Evolutionary conservation across 2,888 invertebrate genomes (phyloP).

Genomic region (Ophion slaviceki): DNA sequence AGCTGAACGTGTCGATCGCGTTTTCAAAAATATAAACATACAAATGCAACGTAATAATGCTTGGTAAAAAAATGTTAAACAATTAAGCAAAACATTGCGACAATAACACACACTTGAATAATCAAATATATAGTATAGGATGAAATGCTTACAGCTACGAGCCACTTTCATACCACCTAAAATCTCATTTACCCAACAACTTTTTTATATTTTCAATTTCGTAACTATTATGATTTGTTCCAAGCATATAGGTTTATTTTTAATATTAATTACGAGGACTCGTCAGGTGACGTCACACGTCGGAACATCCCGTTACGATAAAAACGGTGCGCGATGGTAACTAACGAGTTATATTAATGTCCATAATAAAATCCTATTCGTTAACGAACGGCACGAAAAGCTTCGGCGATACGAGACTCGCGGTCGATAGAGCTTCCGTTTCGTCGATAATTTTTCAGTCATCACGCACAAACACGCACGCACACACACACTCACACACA

Average conservation of each 20-base stretch:
- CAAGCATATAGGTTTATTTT: constrained; percentile 34
- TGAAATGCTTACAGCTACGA: constrained; percentile 74
- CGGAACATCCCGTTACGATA: constrained; percentile 6
- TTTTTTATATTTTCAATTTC: constrained; percentile 73
- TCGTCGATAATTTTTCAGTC: constrained; percentile 35
- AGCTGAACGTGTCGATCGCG: constrained; percentile 79
- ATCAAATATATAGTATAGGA: constrained; percentile 66
- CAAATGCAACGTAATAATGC: constrained; percentile 77
- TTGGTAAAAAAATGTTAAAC: constrained; percentile 71
- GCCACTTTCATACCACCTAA: constrained; percentile 68
- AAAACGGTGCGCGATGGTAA: constrained; percentile 71
- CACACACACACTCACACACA: constrained; percentile 48
- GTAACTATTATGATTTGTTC: constrained; percentile 69
- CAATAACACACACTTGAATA: constrained; percentile 64
- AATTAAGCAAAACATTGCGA: constrained; percentile 66
- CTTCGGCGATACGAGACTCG: constrained; percentile 5
- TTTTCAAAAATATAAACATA: constrained; percentile 79
- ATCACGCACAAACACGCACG: constrained; percentile 10
- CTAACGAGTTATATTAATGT: constrained; percentile 67
- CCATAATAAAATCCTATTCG: constrained; percentile 72
- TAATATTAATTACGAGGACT: constrained; percentile 46
- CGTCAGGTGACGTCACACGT: constrained; percentile 30
- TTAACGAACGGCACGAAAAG: constrained; percentile 48
- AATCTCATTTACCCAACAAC: constrained; percentile 74
- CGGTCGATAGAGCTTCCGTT: not conserved